Conservation (phyloP, 1,140 invertebrate genomes). For the Heliconius congener region DNA sequence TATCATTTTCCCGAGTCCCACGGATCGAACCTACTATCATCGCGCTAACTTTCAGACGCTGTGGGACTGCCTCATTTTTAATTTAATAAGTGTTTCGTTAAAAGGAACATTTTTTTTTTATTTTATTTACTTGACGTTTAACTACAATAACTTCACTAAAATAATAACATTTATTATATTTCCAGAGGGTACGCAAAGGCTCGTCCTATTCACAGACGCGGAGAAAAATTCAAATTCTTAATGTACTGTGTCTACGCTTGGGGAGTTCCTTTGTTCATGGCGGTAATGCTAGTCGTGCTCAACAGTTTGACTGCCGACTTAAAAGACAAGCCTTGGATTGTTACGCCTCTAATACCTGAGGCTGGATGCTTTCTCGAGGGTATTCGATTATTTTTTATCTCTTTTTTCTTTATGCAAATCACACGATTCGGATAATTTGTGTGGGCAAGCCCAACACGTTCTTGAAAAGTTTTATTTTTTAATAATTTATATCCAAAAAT, state of each 20-base stretch:
- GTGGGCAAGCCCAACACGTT: too few relatives aligned
- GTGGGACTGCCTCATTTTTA: too few relatives aligned
- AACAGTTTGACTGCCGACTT: slow-evolving; percentile 43
- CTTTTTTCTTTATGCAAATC: too few relatives aligned
- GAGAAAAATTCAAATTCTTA: slow-evolving; percentile 80
- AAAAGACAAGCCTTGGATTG: slow-evolving; percentile 53
- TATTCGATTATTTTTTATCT: slow-evolving; percentile 24
- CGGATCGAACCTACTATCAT: too few relatives aligned
- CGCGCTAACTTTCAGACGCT: too few relatives aligned
- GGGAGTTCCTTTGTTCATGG: slow-evolving; percentile 72
- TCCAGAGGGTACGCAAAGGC: slow-evolving; percentile 70
- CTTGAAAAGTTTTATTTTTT: too few relatives aligned
- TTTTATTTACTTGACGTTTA: too few relatives aligned
- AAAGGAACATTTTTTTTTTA: too few relatives aligned
- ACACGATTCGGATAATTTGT: too few relatives aligned
- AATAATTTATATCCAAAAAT: not conserved
- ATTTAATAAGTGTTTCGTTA: too few relatives aligned
- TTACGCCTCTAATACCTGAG: slow-evolving; percentile 52
- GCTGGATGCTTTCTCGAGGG: slow-evolving; percentile 62
- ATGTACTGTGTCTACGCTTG: slow-evolving; percentile 84
- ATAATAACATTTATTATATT: slow-evolving; percentile 10
- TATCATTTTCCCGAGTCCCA: too few relatives aligned
- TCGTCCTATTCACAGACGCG: slow-evolving; percentile 60
- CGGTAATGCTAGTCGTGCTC: slow-evolving; percentile 41
- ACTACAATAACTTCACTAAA: not conserved